Conservation (phyloP, 2,113 vertebrate genomes). For the Ictidomys tridecemlineatus region DNA sequence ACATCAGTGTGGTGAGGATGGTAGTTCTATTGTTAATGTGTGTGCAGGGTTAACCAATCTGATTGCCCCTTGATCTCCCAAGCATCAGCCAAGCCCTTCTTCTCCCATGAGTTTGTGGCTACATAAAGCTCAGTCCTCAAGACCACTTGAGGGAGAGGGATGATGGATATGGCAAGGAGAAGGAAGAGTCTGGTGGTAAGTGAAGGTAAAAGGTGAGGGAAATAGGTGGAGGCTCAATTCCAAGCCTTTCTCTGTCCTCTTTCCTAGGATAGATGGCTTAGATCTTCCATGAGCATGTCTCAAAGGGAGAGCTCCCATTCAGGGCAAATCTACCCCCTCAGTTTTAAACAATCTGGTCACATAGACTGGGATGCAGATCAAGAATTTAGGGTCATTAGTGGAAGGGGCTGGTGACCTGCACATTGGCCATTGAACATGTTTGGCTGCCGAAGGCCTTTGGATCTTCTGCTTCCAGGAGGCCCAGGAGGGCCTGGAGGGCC, state of each 20-base stretch:
- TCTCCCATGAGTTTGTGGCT: not conserved
- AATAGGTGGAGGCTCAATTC: not conserved
- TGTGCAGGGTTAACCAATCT: not conserved
- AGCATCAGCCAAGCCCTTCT: not conserved
- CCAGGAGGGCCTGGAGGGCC: slow-evolving; percentile 82
- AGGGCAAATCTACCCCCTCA: not conserved
- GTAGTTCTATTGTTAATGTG: not conserved
- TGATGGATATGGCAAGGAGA: not conserved
- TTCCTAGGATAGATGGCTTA: not conserved
- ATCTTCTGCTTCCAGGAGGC: slow-evolving; percentile 74
- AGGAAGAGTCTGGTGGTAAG: not conserved
- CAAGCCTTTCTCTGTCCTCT: not conserved
- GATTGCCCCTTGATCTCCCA: accelerated
- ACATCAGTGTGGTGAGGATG: not conserved
- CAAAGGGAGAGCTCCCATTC: not conserved
- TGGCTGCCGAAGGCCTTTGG: slow-evolving; percentile 74
- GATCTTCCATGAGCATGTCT: not conserved
- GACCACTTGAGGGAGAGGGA: too few relatives aligned
- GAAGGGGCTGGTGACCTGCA: slow-evolving; percentile 62
- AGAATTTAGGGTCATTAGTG: not conserved
- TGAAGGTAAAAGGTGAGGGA: not conserved
- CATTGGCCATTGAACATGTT: slow-evolving; percentile 78
- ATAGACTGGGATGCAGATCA: not conserved
- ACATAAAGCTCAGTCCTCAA: not conserved
- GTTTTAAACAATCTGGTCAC: not conserved